phyloP scores from a whole-genome alignment of 2,113 vertebrate genomes.

The Addax nasomaculatus region DNA sequence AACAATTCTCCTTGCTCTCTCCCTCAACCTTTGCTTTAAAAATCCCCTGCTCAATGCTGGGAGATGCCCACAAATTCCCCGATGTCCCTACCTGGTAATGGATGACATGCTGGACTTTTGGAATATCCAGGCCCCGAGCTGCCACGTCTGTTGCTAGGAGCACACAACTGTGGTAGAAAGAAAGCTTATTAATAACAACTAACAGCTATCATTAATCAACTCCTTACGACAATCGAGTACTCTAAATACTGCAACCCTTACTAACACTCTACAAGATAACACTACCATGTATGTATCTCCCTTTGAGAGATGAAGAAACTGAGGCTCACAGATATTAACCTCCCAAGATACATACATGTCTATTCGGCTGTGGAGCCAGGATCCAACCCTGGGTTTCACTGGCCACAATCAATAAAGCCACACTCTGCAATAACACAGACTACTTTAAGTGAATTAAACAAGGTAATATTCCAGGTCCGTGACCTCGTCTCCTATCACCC shows the following conservation, averaged over 20 bases:
- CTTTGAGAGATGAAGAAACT: not conserved
- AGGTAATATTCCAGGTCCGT: not conserved
- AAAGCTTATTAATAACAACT: not conserved
- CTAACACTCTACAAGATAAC: not conserved
- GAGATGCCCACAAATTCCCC: not conserved
- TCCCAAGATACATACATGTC: not conserved
- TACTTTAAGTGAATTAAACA: not conserved
- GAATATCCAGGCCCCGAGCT: constrained; percentile 96
- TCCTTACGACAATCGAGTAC: not conserved
- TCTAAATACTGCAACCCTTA: not conserved
- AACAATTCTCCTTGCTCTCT: not conserved
- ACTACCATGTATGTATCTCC: not conserved
- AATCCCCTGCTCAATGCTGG: not conserved
- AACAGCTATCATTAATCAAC: not conserved
- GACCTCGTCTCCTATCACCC: not conserved
- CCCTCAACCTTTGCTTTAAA: not conserved
- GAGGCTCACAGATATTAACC: not conserved
- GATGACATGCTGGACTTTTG: constrained; percentile 94
- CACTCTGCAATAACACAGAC: not conserved
- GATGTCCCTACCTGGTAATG: constrained; percentile 92
- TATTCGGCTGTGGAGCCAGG: not conserved
- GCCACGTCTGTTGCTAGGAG: constrained; percentile 97
- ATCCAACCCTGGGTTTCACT: not conserved
- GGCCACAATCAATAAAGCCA: not conserved
- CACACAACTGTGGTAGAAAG: constrained; percentile 84